phyloP scores from a whole-genome alignment of 2,888 invertebrate genomes.

The Sceliomorpha sp. region DNA sequence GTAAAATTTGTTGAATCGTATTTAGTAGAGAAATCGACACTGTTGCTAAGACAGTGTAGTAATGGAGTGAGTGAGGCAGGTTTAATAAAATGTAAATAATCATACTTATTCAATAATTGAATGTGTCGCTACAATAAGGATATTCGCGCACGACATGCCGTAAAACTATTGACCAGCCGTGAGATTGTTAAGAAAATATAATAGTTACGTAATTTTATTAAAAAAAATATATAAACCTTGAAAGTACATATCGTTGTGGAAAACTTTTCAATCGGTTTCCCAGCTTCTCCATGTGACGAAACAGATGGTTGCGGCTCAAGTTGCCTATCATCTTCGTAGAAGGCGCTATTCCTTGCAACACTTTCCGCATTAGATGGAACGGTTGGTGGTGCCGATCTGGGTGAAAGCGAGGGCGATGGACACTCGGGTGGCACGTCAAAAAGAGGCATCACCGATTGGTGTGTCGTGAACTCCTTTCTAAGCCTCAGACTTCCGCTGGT shows the following conservation, averaged over 20 bases:
- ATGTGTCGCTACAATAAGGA: too few species aligned
- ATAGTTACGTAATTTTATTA: too few species aligned
- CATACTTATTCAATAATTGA: too few species aligned
- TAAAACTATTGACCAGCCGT: too few species aligned
- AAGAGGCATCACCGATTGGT: conserved; percentile 69
- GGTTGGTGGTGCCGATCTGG: conserved; percentile 63
- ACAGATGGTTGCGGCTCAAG: conserved; percentile 60
- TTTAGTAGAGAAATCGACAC: too few species aligned
- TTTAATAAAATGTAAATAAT: too few species aligned
- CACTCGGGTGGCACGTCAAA: conserved; percentile 65
- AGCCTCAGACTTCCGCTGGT: conserved; percentile 70
- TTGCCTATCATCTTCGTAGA: conserved; percentile 70
- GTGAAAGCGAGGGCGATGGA: conserved; percentile 63
- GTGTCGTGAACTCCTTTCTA: conserved; percentile 70
- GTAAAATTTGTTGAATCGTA: too few species aligned
- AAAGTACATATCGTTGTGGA: conserved; percentile 56
- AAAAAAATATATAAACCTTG: conserved; percentile 59
- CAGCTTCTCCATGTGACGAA: conserved; percentile 53
- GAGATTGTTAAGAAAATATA: too few species aligned
- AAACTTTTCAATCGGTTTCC: conserved; percentile 57
- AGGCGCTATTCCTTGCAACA: conserved; percentile 65
- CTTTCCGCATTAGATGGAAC: conserved; percentile 57
- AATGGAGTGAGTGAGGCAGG: too few species aligned
- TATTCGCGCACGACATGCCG: too few species aligned
- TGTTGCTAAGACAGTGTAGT: too few species aligned